Evolutionary conservation across 2,113 vertebrate species (phyloP).

Genomic region (Acanthochromis polyacanthus): DNA sequence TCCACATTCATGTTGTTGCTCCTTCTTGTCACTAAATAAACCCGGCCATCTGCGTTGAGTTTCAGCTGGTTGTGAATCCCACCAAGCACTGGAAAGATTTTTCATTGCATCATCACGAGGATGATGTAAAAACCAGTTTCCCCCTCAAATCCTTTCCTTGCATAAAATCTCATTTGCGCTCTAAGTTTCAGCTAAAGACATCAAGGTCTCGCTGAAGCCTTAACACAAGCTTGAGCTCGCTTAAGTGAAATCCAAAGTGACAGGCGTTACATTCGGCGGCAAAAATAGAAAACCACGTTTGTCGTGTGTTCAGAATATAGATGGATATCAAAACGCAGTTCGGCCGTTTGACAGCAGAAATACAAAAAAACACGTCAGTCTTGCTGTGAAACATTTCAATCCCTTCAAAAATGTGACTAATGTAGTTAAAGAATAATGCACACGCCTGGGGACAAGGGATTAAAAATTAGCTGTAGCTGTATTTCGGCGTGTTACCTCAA

Average conservation of each 20-base stretch:
- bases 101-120: neutral
- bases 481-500: slow-evolving; percentile 11
- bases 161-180: slow-evolving; percentile 4
- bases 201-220: neutral
- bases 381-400: slow-evolving; percentile 17
- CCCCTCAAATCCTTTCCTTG: neutral
- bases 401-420: slow-evolving; percentile 35
- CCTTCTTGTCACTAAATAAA: too few species aligned
- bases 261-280: neutral
- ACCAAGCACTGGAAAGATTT: too few species aligned
- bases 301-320: neutral
- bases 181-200: neutral
- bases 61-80: neutral
- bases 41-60: too few species aligned
- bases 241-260: slow-evolving; percentile 4
- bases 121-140: neutral
- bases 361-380: neutral
- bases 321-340: neutral
- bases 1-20: too few species aligned
- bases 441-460: slow-evolving; percentile 36
- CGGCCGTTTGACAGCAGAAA: neutral
- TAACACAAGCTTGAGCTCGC: neutral
- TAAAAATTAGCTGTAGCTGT: slow-evolving; percentile 38
- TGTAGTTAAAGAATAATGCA: slow-evolving; percentile 34
- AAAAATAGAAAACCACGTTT: too few species aligned